A percentile compares a stretch with the other conserved stretches of the same genome.
These are phyloP conservation scores for Trichechus manatus DNA, from an alignment of 2,113 vertebrate genomes.

Conservation along the genomic window DNA sequence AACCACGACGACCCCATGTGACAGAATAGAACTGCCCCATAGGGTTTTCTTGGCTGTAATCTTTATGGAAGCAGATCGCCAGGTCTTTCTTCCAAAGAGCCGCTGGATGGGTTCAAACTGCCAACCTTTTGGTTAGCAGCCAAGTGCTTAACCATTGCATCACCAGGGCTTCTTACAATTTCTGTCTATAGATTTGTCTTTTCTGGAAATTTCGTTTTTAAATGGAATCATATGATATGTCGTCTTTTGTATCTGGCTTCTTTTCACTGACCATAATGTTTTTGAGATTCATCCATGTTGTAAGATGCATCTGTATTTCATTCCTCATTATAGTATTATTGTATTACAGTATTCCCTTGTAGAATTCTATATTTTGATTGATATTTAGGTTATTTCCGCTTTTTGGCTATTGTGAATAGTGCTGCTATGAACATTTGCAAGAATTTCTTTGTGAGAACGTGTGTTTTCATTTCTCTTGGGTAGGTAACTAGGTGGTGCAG, in stretches of 20 bases:
- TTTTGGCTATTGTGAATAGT: constrained; percentile 44
- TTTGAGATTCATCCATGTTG: constrained; percentile 39
- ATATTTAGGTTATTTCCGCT: constrained; percentile 53
- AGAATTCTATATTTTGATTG: neutral
- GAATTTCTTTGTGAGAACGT: constrained; percentile 33
- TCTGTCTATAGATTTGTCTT: neutral
- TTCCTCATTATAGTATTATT: constrained; percentile 59
- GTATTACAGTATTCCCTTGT: constrained; percentile 55
- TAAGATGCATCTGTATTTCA: neutral
- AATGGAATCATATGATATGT: constrained; percentile 18
- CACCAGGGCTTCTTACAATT: too few relatives aligned
- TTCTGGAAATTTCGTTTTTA: constrained; percentile 40
- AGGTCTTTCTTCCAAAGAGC: too few relatives aligned
- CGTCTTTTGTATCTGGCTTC: neutral
- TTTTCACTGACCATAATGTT: constrained; percentile 48
- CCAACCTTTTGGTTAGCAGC: too few relatives aligned
- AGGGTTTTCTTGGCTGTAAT: too few relatives aligned
- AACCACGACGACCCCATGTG: too few relatives aligned
- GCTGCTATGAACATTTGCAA: constrained; percentile 66
- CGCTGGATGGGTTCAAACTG: too few relatives aligned
- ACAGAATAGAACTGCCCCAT: too few relatives aligned
- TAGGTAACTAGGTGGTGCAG: constrained; percentile 3
- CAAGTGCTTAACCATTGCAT: too few relatives aligned
- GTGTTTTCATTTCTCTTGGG: constrained; percentile 58
- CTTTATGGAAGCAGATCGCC: too few relatives aligned